Conservation (phyloP, 2,797 vertebrate species). For the Spinus pinus region DNA sequence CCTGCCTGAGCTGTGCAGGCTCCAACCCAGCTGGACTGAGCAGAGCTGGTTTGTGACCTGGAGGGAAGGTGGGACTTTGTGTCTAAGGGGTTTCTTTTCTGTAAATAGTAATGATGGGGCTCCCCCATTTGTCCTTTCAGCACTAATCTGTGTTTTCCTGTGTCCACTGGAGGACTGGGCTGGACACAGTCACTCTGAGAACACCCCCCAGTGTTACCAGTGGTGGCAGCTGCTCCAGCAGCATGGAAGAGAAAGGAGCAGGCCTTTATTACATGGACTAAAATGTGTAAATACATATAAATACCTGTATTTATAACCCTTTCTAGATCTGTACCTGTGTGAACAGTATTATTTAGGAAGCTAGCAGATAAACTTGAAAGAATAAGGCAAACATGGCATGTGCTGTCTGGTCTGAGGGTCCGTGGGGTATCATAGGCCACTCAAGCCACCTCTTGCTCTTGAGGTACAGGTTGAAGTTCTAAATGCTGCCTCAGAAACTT, state of each 20-base stretch:
- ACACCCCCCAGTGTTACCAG: not conserved
- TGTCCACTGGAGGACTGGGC: not conserved
- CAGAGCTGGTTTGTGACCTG: not conserved
- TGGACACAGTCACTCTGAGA: conserved; percentile 18
- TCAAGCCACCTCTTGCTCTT: not conserved
- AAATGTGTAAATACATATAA: conserved; percentile 33
- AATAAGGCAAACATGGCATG: not conserved
- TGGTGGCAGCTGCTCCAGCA: conserved; percentile 2
- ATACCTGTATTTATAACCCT: conserved; percentile 33
- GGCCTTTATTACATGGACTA: conserved; percentile 9
- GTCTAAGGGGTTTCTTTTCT: conserved; percentile 1
- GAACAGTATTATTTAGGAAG: conserved; percentile 19
- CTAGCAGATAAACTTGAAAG: not conserved
- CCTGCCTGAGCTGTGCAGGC: not conserved
- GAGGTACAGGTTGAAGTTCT: not conserved
- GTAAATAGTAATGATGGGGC: not conserved
- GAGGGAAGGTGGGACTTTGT: not conserved
- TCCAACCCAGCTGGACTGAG: not conserved
- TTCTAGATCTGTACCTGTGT: conserved; percentile 6
- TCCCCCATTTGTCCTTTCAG: not conserved
- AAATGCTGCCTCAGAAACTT: not conserved
- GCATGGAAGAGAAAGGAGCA: not conserved
- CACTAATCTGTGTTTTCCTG: not conserved
- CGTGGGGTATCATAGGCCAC: not conserved
- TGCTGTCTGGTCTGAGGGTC: not conserved